Conservation (phyloP, 2,888 invertebrate genomes). For the Plebejus argus region DNA sequence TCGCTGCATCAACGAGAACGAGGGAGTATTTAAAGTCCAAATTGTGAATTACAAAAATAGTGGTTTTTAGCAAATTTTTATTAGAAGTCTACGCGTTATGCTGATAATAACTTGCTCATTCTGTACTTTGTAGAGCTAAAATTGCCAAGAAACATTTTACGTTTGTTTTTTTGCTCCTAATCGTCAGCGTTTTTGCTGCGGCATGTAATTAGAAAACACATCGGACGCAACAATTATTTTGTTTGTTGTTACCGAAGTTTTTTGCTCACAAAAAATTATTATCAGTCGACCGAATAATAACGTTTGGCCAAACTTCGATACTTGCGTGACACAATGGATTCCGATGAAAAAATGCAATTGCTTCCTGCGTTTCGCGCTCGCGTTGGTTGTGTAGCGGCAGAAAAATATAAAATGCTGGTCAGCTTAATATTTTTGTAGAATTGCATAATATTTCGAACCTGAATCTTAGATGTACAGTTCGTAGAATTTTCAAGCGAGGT, state of each 20-base stretch:
- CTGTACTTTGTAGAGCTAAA: neutral
- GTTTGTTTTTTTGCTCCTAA: neutral
- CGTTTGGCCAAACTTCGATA: conserved; percentile 57
- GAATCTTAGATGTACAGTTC: neutral
- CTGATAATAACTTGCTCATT: neutral
- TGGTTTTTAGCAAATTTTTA: neutral
- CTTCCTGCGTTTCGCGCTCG: conserved; percentile 54
- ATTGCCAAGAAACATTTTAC: neutral
- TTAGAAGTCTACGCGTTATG: neutral
- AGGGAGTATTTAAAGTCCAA: too few species aligned
- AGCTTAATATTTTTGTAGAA: neutral
- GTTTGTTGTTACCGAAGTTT: conserved; percentile 37
- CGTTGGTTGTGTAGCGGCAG: conserved; percentile 20
- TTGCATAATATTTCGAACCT: neutral
- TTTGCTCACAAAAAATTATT: conserved; percentile 37
- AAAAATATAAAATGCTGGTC: neutral
- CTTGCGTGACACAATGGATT: conserved; percentile 63
- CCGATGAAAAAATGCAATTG: conserved; percentile 51
- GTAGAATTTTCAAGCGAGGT: neutral
- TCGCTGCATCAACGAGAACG: too few species aligned
- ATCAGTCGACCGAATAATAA: conserved; percentile 38
- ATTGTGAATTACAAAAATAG: too few species aligned
- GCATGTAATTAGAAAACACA: conserved; percentile 26
- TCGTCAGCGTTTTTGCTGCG: neutral
- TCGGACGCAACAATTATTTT: conserved; percentile 33